Conservation (phyloP, 2,888 invertebrate genomes). For the Ephialtes manifestator region DNA sequence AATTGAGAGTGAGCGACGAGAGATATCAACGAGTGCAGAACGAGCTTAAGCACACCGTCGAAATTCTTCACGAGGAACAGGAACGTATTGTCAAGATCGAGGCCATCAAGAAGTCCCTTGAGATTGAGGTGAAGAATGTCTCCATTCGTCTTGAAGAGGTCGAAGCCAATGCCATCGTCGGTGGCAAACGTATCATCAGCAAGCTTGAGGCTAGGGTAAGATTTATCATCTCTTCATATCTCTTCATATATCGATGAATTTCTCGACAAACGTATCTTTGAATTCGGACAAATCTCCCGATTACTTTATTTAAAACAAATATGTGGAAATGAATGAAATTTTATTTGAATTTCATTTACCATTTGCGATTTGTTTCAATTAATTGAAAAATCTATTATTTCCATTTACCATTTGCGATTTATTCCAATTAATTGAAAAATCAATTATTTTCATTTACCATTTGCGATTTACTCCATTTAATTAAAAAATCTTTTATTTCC, state of each 20-base stretch:
- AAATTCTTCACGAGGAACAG: conserved; percentile 97
- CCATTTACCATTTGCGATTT: too few species aligned
- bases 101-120: conserved; percentile 98
- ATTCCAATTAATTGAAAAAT: too few species aligned
- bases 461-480: too few species aligned
- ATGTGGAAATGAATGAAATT: too few species aligned
- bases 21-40: conserved; percentile 97
- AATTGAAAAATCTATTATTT: too few species aligned
- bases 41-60: conserved; percentile 97
- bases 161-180: conserved; percentile 98
- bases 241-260: neutral
- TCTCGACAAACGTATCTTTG: too few species aligned
- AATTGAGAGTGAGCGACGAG: conserved; percentile 96
- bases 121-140: conserved; percentile 98
- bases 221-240: conserved; percentile 9
- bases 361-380: too few species aligned
- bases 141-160: conserved; percentile 98
- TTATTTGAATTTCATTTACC: too few species aligned
- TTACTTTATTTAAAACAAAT: too few species aligned
- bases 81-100: conserved; percentile 99
- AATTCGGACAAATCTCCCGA: too few species aligned
- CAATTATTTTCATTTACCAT: too few species aligned
- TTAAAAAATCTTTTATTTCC: too few species aligned
- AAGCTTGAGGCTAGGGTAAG: conserved; percentile 95
- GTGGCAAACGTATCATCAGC: conserved; percentile 98